Evolutionary conservation across 2,888 invertebrate species (phyloP), one percentile per base, ranked within the genome.

Genomic region (Cantharis nigra): DNA sequence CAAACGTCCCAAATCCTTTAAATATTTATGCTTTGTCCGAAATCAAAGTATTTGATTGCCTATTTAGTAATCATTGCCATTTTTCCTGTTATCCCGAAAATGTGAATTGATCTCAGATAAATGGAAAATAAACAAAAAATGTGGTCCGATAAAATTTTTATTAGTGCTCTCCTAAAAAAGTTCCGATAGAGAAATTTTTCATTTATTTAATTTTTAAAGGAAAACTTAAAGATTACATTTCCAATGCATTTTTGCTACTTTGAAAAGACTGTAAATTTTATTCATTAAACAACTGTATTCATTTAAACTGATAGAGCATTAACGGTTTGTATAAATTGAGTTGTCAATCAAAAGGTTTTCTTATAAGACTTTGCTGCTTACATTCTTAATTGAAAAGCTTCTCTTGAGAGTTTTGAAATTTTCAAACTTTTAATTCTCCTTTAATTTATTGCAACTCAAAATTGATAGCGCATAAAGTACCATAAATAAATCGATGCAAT

Each of bases 261-360:
- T 49, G 13, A 49, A 49, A 49, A 49, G 49, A 69, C 63, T 74
- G 74, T 75, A 75, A 75, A 71, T 65, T 62, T 71, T 28, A 64
- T 69, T 49, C 65, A 49, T 49, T 28, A 71, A 64, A 75, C 30
- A 64, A 75, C 30, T 49, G 70, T 75, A 33, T 70, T 75, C 75
- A 28, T 69, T 75, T 69, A 18, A 69, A 63, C 71, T 75, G 75
- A 75, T 75, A 71, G 49, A 75, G 67, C 75, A 75, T 75, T 75
- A 75, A 75, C 71, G 75, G 75, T 69, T 30, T 71, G 64, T 69
- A 63, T 72, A 75, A 71, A 75, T 75, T 75, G 75, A 71, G 71
- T 71, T 71, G 75, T 75, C 75, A 75, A 23, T 75, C 75, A 75
- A 71, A 71, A 65, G 71, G 62, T 72, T 71, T 33, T 7, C 63